Evolutionary conservation across 1,140 invertebrate genomes (phyloP), one percentile per base, ranked within the genome.

Genomic region (Heliconius hermathena): DNA sequence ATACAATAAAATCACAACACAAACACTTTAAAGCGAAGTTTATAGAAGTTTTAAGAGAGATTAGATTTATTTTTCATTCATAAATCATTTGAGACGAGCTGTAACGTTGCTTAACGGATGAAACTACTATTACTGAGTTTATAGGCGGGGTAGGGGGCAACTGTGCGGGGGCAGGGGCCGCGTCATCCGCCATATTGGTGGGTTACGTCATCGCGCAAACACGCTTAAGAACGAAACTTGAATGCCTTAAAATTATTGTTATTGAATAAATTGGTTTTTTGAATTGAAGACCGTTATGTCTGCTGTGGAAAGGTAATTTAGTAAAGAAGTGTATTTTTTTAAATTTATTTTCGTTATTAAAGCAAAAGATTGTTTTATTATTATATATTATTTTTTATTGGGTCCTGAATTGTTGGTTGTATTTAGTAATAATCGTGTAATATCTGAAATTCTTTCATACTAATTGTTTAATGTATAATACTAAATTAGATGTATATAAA

Each of bases 171-270:
- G 81, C 83, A 88, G 85, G 85, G 87, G 80, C 81, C 90, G 92
- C 92, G 92, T 94, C 91, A 93, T 92, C 91, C 92, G 92, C 92
- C 92, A 94, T 94, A 92, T 94, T 93, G 86, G 84, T 85, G 72
- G 88, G 91, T 94, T 93, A 94, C 92, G 92, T 94, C 92, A 94
- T 88, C 84, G 36, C 81, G 79, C 49, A 82, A 81, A 73, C 60
- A 79, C 75, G 74, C 74, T 26, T 26, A 66, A 73, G 76, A 57
- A 66, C 13, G 26, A 66, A 66, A 66, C 60, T 29, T 66, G 60
- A 29, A 66, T 66, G 60, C n/a, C 60, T 16, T 29, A 26, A 26
- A 16, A 57, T 57, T 66, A 66, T 66, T 66, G 60, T 29, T 66
- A 29, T 66, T 66, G 60, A 66, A 66, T 66, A 66, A 66, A 66